Percentiles rank a stretch among this genome's conserved stretches.
These are phyloP conservation scores for Entomyzon cyanotis DNA, from an alignment of 2,113 vertebrate genomes.

Conservation along the genomic window DNA sequence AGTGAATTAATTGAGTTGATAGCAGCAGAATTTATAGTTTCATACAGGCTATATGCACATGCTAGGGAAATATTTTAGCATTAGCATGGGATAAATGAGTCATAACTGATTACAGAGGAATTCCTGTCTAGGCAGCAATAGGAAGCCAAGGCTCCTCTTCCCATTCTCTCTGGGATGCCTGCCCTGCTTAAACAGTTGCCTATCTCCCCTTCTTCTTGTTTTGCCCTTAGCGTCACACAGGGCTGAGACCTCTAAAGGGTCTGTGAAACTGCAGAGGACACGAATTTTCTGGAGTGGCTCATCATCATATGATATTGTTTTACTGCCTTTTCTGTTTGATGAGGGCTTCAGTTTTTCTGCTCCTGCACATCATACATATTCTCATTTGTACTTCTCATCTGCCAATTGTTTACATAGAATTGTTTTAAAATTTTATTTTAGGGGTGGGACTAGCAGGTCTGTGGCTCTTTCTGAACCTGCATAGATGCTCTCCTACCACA, in stretches of 20 bases:
- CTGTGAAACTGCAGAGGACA: not conserved
- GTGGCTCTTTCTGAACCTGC: not conserved
- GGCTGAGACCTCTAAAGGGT: not conserved
- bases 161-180: not conserved
- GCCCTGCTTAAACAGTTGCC: not conserved
- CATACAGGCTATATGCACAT: not conserved
- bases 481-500: not conserved
- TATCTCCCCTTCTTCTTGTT: not conserved
- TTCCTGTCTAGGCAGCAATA: not conserved
- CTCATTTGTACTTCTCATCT: not conserved
- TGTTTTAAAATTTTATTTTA: not conserved
- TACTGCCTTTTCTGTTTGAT: not conserved
- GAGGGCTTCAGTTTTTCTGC: not conserved
- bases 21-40: not conserved
- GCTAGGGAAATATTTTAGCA: not conserved
- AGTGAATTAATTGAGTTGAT: constrained; percentile 27
- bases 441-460: not conserved
- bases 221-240: not conserved
- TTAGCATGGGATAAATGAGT: not conserved
- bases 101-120: not conserved
- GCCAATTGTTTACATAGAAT: not conserved
- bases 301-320: not conserved
- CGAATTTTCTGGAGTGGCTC: not conserved
- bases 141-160: not conserved
- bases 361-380: not conserved